phyloP scores from a whole-genome alignment of 2,888 invertebrate genomes.

The Nephrotoma guestfalica region DNA sequence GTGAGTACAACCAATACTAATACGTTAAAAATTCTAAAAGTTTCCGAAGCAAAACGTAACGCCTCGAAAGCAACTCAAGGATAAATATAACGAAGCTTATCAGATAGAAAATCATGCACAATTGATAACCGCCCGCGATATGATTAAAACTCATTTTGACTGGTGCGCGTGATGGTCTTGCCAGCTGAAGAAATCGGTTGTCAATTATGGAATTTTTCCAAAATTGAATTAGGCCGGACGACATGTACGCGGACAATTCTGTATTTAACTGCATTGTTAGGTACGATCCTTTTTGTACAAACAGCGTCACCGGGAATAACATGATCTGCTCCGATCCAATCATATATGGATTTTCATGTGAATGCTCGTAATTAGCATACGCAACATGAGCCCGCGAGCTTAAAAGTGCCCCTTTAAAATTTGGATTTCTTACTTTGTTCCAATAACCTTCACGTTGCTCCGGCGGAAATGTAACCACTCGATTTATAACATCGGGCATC shows the following conservation, averaged over 20 bases:
- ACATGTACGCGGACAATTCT: background rate
- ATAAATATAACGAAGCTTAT: background rate
- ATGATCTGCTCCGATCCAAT: background rate
- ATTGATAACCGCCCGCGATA: background rate
- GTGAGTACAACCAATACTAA: slow-evolving; percentile 37
- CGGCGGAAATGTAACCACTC: background rate
- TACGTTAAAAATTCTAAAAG: background rate
- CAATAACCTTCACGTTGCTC: background rate
- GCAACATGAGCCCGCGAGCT: background rate
- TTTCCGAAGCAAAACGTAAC: background rate
- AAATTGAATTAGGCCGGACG: background rate
- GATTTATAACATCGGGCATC: background rate
- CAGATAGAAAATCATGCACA: background rate
- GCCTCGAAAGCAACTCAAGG: background rate
- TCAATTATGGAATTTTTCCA: background rate
- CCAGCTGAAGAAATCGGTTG: background rate
- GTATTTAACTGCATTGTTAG: background rate
- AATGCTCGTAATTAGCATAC: background rate
- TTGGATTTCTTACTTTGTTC: background rate
- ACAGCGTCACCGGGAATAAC: background rate
- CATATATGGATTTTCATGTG: background rate
- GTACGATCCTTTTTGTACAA: background rate
- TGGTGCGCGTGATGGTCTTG: background rate
- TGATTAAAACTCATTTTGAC: background rate
- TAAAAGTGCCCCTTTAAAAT: background rate